Evolutionary conservation across 2,797 vertebrate genomes (phyloP).

Genomic region (Helicolenus hilgendorfi): DNA sequence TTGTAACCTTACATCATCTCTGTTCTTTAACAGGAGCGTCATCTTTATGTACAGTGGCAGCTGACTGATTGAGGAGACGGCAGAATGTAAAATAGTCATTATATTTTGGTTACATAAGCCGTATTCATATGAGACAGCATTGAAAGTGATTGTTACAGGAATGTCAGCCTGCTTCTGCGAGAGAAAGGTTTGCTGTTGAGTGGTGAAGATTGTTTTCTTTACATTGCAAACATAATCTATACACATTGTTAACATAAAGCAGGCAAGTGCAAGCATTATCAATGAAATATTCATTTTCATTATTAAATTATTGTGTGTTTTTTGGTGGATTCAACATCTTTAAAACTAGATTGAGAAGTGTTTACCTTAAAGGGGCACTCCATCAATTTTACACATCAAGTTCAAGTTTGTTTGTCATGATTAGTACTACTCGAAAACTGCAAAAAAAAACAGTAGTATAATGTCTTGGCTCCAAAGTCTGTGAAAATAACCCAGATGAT

Average conservation of each 20-base stretch:
- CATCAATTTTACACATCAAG: not conserved
- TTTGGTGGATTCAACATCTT: not conserved
- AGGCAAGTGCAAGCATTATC: not conserved
- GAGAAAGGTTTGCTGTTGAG: not conserved
- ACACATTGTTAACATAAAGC: not conserved
- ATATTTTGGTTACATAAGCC: not conserved
- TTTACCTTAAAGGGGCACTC: not conserved
- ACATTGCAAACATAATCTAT: not conserved
- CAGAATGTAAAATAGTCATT: not conserved
- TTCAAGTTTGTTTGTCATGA: not conserved
- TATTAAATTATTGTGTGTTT: not conserved
- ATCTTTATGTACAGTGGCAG: conserved; percentile 46
- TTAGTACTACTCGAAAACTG: not conserved
- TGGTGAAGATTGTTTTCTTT: not conserved
- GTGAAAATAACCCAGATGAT: not conserved
- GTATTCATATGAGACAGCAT: not conserved
- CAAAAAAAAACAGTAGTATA: no score
- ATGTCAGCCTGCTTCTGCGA: not conserved
- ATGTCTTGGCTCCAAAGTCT: not conserved
- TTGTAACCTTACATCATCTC: not conserved
- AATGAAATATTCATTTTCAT: not conserved
- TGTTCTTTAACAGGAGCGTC: conserved; percentile 11
- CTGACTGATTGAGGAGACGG: not conserved
- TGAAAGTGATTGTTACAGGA: conserved; percentile 1
- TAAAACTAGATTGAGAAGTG: not conserved